Evolutionary conservation across 1,140 invertebrate species (phyloP).

Genomic region (Drosophila ficusphila): DNA sequence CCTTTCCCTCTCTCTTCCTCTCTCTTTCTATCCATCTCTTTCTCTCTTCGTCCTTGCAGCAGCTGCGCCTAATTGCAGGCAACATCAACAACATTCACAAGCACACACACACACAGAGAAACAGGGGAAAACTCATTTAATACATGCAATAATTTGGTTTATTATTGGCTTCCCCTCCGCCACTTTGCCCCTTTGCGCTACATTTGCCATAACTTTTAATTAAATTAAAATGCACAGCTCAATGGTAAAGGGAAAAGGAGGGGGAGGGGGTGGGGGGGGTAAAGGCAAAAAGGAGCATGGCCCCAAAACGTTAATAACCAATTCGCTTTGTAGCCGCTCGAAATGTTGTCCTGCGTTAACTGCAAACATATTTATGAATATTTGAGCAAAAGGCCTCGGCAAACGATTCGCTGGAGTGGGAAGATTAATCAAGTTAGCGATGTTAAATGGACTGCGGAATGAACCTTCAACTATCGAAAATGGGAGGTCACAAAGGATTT

Average conservation of each 20-base stretch:
- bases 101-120: slow-evolving; percentile 22
- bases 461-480: neutral
- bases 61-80: slow-evolving; percentile 79
- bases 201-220: slow-evolving; percentile 82
- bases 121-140: slow-evolving; percentile 69
- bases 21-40: neutral
- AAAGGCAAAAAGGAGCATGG: neutral
- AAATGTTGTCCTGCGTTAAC: slow-evolving; percentile 46
- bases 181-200: slow-evolving; percentile 40
- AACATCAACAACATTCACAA: slow-evolving; percentile 48
- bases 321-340: slow-evolving; percentile 69
- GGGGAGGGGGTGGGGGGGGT: no score
- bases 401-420: neutral
- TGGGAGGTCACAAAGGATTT: neutral
- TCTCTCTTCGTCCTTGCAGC: slow-evolving; percentile 19
- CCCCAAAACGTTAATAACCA: slow-evolving; percentile 69
- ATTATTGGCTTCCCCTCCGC: slow-evolving; percentile 61
- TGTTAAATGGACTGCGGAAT: slow-evolving; percentile 49
- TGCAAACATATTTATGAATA: slow-evolving; percentile 76
- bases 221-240: slow-evolving; percentile 80
- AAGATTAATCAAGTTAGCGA: slow-evolving; percentile 58
- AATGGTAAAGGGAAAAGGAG: slow-evolving; percentile 38
- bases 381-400: slow-evolving; percentile 59
- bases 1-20: neutral
- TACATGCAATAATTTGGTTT: slow-evolving; percentile 82